These are phyloP conservation scores for Microtus pennsylvanicus DNA, from an alignment of 2,113 vertebrate species.

Conservation along the genomic window DNA sequence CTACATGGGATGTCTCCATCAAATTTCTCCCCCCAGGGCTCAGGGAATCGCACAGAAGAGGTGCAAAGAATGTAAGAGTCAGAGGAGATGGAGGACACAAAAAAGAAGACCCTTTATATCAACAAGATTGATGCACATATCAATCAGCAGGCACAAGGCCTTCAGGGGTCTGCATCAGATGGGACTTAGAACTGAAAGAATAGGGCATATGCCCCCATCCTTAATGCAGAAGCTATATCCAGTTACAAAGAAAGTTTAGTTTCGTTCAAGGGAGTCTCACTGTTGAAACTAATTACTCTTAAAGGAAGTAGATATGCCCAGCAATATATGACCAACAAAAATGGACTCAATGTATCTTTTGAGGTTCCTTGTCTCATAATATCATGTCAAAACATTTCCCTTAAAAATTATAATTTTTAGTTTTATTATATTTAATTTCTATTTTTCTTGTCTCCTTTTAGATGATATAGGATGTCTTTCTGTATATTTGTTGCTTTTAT, in stretches of 20 bases:
- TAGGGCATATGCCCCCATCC: neutral
- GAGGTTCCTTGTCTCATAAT: neutral
- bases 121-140: neutral
- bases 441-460: neutral
- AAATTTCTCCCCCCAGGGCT: neutral
- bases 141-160: neutral
- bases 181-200: neutral
- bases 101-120: neutral
- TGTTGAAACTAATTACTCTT: neutral
- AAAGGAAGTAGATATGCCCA: neutral
- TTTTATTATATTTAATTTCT: neutral
- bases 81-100: neutral
- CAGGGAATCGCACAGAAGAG: neutral
- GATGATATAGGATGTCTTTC: too few relatives aligned
- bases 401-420: neutral
- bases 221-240: neutral
- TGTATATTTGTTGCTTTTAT: too few relatives aligned
- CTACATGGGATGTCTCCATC: neutral
- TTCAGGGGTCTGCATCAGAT: neutral
- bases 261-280: neutral
- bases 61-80: neutral
- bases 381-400: neutral
- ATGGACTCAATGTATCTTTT: neutral
- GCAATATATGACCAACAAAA: neutral
- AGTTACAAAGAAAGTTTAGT: neutral